phyloP scores from a whole-genome alignment of 1,140 invertebrate species.

The Camponotus floridanus region DNA sequence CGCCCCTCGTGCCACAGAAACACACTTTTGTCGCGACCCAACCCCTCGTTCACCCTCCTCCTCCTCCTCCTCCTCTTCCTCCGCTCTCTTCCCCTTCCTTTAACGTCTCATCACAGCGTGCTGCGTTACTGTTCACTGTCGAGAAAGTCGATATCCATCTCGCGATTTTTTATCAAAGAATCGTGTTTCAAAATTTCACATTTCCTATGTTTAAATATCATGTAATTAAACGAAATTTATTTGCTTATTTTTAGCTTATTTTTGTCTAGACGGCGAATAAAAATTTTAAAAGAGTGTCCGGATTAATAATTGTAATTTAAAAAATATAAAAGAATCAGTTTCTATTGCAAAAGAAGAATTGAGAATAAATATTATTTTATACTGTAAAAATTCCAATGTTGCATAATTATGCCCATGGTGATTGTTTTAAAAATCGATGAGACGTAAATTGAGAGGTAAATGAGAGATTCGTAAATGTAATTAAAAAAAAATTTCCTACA shows the following conservation, averaged over 20 bases:
- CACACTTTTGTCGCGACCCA: constrained; percentile 78
- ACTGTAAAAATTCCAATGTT: background rate
- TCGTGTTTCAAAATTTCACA: background rate
- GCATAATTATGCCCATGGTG: background rate
- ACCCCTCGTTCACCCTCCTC: constrained; percentile 39
- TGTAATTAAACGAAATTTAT: background rate
- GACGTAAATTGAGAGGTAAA: background rate
- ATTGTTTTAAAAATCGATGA: background rate
- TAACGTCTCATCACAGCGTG: background rate
- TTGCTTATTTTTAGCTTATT: background rate
- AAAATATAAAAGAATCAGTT: background rate
- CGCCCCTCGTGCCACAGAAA: constrained; percentile 80
- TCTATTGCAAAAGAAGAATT: background rate
- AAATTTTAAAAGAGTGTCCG: background rate
- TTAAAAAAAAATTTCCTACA: background rate
- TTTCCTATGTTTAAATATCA: background rate
- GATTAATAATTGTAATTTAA: background rate
- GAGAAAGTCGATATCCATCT: constrained; percentile 15
- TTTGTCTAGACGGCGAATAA: background rate
- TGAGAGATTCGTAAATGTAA: background rate
- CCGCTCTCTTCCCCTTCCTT: background rate
- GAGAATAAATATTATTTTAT: background rate
- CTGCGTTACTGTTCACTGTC: constrained; percentile 29
- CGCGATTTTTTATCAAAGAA: constrained; percentile 22
- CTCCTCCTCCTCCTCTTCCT: constrained; percentile 33